A percentile compares a stretch with the other conserved stretches of the same genome.
These are phyloP conservation scores for Matsumurasca onukii DNA, from an alignment of 1,140 invertebrate species.

Conservation along the genomic window DNA sequence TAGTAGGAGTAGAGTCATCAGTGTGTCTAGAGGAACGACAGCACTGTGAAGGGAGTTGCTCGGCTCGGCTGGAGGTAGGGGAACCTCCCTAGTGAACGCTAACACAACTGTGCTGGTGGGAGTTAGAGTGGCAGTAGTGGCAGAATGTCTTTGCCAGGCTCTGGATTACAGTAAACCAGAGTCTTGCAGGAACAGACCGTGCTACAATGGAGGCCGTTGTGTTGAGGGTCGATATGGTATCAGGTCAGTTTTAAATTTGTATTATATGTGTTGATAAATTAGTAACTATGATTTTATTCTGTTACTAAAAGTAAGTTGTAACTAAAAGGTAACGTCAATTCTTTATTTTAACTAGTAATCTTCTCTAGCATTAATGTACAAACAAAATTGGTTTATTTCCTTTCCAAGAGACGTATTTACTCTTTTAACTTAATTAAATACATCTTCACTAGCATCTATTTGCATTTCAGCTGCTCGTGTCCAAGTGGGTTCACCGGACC, in stretches of 20 bases:
- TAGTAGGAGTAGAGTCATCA: conserved; percentile 97
- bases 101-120: conserved; percentile 95
- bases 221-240: conserved; percentile 83
- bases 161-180: conserved; percentile 88
- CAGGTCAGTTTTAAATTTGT: too few relatives aligned
- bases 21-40: conserved; percentile 95
- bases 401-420: too few relatives aligned
- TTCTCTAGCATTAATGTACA: too few relatives aligned
- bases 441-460: too few relatives aligned
- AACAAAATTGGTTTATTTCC: too few relatives aligned
- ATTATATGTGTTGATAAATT: too few relatives aligned
- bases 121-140: conserved; percentile 82
- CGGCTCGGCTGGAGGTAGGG: conserved; percentile 86
- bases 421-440: too few relatives aligned
- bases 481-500: conserved; percentile 90
- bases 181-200: conserved; percentile 85
- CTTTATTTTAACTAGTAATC: too few relatives aligned
- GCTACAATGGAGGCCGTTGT: conserved; percentile 94
- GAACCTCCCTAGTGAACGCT: conserved; percentile 92
- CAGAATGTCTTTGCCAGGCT: conserved; percentile 89
- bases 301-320: too few relatives aligned
- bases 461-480: conserved; percentile 90
- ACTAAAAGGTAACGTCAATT: too few relatives aligned
- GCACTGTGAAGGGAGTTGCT: conserved; percentile 94
- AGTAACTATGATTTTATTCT: too few relatives aligned